Percentiles rank a stretch among this genome's conserved stretches.
Conservation (phyloP, 2,797 vertebrate species). For the Silurus lanzhouensis region DNA sequence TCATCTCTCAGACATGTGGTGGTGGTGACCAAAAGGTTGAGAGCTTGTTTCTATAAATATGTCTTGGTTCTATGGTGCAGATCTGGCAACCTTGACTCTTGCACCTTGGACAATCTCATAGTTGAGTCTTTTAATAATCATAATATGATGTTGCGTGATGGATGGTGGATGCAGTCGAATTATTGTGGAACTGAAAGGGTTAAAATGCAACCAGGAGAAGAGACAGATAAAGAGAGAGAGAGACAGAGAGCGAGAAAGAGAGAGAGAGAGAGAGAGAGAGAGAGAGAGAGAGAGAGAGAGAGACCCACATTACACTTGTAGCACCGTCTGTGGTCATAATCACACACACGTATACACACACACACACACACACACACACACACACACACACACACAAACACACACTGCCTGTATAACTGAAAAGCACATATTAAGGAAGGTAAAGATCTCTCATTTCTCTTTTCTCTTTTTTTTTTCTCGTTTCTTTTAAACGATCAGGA, state of each 20-base stretch:
- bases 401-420: slow-evolving; percentile 44
- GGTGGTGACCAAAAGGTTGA: not conserved
- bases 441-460: slow-evolving; percentile 42
- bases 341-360: slow-evolving; percentile 12
- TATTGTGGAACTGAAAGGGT: slow-evolving; percentile 41
- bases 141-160: not conserved
- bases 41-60: too few relatives aligned
- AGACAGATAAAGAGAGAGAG: slow-evolving; percentile 41
- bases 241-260: too few relatives aligned
- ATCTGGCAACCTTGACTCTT: not conserved
- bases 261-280: not conserved
- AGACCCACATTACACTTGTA: slow-evolving; percentile 58
- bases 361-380: slow-evolving; percentile 18
- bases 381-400: slow-evolving; percentile 25
- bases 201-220: slow-evolving; percentile 69
- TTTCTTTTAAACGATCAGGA: not conserved
- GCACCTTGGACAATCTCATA: not conserved
- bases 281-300: not conserved
- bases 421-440: slow-evolving; percentile 50
- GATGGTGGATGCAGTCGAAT: not conserved
- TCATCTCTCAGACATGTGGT: too few relatives aligned
- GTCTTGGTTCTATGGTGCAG: too few relatives aligned
- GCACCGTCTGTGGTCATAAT: slow-evolving; percentile 53
- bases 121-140: not conserved
- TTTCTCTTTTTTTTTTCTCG: not conserved